Evolutionary conservation across 2,113 vertebrate genomes (phyloP).

Genomic region (Pristiophorus japonicus): DNA sequence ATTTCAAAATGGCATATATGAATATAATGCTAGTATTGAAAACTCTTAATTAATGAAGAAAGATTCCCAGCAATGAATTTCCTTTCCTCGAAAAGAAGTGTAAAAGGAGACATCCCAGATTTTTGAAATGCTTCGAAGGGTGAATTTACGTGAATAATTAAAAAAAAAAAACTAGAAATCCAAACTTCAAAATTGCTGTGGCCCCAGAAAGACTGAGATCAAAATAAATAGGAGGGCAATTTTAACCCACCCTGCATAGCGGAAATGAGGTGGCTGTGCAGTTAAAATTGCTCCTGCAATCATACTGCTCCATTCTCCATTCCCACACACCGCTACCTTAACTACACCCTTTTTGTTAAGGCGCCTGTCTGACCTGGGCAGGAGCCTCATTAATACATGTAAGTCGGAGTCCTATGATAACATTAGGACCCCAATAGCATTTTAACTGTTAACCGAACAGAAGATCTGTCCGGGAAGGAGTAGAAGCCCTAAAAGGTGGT

Average conservation of each 20-base stretch:
- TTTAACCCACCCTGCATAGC: background rate
- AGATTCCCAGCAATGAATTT: background rate
- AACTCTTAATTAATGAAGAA: background rate
- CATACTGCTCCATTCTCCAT: background rate
- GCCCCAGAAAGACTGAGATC: background rate
- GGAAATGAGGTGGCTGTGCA: no score
- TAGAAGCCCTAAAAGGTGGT: no score
- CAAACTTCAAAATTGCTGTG: background rate
- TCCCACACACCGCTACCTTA: background rate
- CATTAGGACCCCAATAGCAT: background rate
- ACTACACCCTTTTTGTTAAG: background rate
- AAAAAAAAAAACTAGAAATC: no score
- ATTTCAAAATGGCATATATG: background rate
- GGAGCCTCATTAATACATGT: background rate
- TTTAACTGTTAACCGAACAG: no score
- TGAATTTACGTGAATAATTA: no score
- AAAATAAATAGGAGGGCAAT: background rate
- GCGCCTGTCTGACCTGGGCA: background rate
- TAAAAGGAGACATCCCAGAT: background rate
- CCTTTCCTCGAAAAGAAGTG: background rate
- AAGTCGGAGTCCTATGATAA: background rate
- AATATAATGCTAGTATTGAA: background rate
- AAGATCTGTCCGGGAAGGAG: no score
- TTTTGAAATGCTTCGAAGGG: background rate
- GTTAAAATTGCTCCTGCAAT: background rate